Base-by-base conservation (phyloP, 2,113 vertebrate genomes). In the Gymnobelideus leadbeateri region DNA sequence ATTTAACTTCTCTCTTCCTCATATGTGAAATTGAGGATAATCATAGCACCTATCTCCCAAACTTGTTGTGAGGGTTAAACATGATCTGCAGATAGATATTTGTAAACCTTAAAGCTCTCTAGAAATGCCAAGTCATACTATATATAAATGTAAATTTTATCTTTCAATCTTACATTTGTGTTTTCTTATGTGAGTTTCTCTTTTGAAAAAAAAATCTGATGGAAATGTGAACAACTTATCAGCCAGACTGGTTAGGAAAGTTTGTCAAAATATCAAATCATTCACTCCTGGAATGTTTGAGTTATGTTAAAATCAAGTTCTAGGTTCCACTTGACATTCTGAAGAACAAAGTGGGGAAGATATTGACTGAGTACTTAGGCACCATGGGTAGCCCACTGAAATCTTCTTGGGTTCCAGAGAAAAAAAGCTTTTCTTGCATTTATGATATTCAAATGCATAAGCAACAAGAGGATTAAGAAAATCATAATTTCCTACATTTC, bases 211-310 rank as follows among this genome's bases (percentile, higher is more conserved):
- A 77, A 84, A 43, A 68, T 84, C 68, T 84, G 5, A 43, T 84
- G 68, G n/a, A 84, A 84, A 84, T 43, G 37, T 84, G 68, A 84
- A 43, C 43, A 84, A 43, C 16, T 24, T 43, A 84, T 43, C 68
- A 43, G 21, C 1, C n/a, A 43, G 68, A 43, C 37, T 43, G 37
- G n/a, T 84, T 84, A 84, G 55, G 47, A 26, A n/a, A 68, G 50
- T 52, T 95, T 90, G 61, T 90, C 92, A 84, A 95, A 95, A 90
- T 77, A 95, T 89, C 52, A 94, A 31, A 37, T 31, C 52, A 43
- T 93, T 95, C 89, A 46, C 90, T 53, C 28, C 46, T 95, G 12
- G 24, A 46, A 84, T 37, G 8, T 77, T 95, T 93, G 89, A 92
- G 49, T 52, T 51, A 25, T 31, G 11, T 90, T 51, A 90, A 90